phyloP scores from a whole-genome alignment of 1,140 invertebrate genomes.

The Drosophila yakuba region DNA sequence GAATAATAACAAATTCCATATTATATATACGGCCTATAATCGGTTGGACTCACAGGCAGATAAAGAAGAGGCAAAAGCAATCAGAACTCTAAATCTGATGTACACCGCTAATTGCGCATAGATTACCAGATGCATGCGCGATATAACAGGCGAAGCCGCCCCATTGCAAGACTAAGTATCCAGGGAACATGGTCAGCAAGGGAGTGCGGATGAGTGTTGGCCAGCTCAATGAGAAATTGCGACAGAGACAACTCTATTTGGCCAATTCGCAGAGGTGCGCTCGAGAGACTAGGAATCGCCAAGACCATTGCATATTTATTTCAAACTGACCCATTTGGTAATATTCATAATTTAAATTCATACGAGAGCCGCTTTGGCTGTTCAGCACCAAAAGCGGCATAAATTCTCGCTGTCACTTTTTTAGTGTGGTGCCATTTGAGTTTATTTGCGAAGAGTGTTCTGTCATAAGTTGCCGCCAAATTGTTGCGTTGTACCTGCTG shows the following conservation, averaged over 20 bases:
- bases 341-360: constrained; percentile 82
- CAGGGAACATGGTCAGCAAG: background rate
- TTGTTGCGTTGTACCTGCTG: constrained; percentile 83
- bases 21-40: constrained; percentile 67
- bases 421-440: constrained; percentile 54
- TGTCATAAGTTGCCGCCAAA: constrained; percentile 83
- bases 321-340: constrained; percentile 83
- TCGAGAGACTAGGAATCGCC: constrained; percentile 11
- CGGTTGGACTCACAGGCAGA: constrained; percentile 4
- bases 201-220: constrained; percentile 3
- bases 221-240: constrained; percentile 77
- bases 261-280: constrained; percentile 22
- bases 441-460: constrained; percentile 70
- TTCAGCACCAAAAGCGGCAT: constrained; percentile 61
- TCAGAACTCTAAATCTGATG: constrained; percentile 81
- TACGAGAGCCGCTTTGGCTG: constrained; percentile 62
- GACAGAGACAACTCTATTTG: constrained; percentile 80
- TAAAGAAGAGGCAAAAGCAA: constrained; percentile 55
- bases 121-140: constrained; percentile 80
- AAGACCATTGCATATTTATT: constrained; percentile 78
- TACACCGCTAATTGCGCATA: constrained; percentile 81
- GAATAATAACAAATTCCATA: constrained; percentile 51
- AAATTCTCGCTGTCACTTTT: constrained; percentile 71
- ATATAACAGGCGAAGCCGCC: constrained; percentile 66
- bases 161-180: constrained; percentile 5